Evolutionary conservation across 2,113 vertebrate species (phyloP).

Genomic region (Eleginops maclovinus): DNA sequence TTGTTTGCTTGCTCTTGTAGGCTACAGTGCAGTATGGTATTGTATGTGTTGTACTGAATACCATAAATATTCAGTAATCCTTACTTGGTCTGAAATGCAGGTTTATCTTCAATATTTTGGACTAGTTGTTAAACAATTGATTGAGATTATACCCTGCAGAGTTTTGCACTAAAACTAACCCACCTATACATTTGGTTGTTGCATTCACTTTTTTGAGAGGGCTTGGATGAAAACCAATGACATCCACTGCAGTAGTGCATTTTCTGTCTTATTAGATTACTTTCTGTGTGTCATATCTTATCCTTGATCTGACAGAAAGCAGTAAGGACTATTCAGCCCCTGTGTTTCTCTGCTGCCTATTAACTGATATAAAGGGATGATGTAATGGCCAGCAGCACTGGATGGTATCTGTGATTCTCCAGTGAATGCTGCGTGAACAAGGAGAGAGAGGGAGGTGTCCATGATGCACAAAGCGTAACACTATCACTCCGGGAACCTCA

Average conservation of each 20-base stretch:
- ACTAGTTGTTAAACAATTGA: neutral
- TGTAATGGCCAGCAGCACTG: constrained; percentile 34
- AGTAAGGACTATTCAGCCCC: neutral
- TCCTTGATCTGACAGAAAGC: constrained; percentile 5
- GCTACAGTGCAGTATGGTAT: neutral
- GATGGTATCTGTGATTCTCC: constrained; percentile 46
- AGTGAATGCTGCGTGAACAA: constrained; percentile 58
- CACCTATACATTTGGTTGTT: neutral
- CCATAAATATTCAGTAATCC: too few species aligned
- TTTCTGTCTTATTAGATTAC: neutral
- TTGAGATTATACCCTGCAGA: neutral
- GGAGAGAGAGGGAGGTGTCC: constrained; percentile 60
- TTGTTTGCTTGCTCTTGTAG: constrained; percentile 39
- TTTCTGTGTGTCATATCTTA: neutral
- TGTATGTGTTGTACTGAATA: neutral
- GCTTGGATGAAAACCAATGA: neutral
- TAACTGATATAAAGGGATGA: constrained; percentile 51
- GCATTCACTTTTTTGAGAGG: neutral
- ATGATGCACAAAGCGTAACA: constrained; percentile 74
- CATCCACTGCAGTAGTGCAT: neutral
- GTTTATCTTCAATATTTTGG: neutral
- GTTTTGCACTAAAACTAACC: neutral
- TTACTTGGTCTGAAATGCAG: neutral
- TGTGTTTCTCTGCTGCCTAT: neutral
- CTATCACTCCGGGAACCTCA: constrained; percentile 71